Evolutionary conservation across 2,113 vertebrate genomes (phyloP), one percentile per base, ranked within the genome.

Genomic region (Ondatra zibethicus): DNA sequence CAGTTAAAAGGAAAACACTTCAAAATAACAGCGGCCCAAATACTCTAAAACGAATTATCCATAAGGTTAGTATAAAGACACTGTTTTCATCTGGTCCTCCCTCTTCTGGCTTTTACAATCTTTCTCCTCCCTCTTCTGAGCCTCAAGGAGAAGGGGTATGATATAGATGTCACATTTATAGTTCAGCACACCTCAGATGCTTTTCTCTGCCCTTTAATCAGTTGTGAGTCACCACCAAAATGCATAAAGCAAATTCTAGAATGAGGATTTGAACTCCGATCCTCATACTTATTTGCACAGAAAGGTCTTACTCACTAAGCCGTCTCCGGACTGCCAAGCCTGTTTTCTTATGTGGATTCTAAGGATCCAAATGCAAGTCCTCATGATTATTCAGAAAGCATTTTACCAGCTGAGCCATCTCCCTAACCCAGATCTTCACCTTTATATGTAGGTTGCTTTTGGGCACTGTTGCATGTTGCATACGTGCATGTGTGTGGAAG

Each of bases 291-390:
- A 19, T 39, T 91, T 36, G 31, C 16, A 36, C 16, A 31, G 42
- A 66, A 2, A 45, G 39, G 2, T 65, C 39, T 84, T 84, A 63
- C 58, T 3, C 13, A 31, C 61, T 19, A 39, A 65, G 39, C 39
- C 4, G 6, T 42, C 61, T 33, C 16, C 9, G 0, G 16, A 31
- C 16, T 33, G 8, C 16, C 33, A 21, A 47, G 4, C 29, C 10
- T 33, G 23, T 29, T 61, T 91, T 85, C 29, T 66, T 25, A 2
- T 47, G 61, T 65, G 82, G 16, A 45, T 11, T 11, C 27, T 65
- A 85, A 39, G 25, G 82, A 19, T 31, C 39, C 39, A 65, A 65
- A 45, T 27, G 19, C 16, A 21, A 16, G 61, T 42, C 52, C 5
- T 25, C n/a, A 36, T 23, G 11, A 5, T 27, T 39, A 16, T 58